These are phyloP conservation scores for Ectemnius cavifrons DNA, from an alignment of 2,888 invertebrate genomes.

Conservation along the genomic window DNA sequence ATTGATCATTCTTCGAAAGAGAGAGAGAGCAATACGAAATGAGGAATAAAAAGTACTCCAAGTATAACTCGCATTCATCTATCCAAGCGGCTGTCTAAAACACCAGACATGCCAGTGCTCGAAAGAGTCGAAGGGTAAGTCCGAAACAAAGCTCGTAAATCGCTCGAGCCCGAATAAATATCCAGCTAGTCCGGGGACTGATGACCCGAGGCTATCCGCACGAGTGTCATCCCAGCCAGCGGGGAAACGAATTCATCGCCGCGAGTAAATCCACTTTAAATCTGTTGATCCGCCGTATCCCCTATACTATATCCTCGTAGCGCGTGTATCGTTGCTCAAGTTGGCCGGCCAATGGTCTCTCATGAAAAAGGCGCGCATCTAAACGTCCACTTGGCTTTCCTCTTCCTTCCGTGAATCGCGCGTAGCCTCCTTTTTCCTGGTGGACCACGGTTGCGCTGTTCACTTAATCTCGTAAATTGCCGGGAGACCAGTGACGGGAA, in stretches of 20 bases:
- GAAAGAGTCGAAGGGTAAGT: no score
- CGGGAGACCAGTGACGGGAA: conserved; percentile 62
- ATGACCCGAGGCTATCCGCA: no score
- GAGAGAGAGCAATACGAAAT: no score
- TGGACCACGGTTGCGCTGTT: background rate
- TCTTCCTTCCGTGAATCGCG: background rate
- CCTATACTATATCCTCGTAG: conserved; percentile 2
- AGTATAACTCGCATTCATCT: no score
- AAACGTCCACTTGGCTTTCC: conserved; percentile 20
- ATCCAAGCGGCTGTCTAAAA: no score
- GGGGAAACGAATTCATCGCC: conserved; percentile 4
- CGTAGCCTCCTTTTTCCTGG: conserved; percentile 22
- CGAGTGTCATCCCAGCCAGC: background rate
- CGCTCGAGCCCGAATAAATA: no score
- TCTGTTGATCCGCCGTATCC: conserved; percentile 12
- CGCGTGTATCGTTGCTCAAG: conserved; percentile 9
- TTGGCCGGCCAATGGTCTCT: background rate
- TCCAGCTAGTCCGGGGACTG: no score
- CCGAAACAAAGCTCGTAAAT: no score
- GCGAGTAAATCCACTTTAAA: conserved; percentile 16
- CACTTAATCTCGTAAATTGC: conserved; percentile 71
- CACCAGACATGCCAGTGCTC: no score
- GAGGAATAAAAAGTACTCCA: no score
- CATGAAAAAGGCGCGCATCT: conserved; percentile 33
- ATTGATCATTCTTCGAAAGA: no score